Conservation (phyloP, 2,888 invertebrate species). For the Apamea sordens region DNA sequence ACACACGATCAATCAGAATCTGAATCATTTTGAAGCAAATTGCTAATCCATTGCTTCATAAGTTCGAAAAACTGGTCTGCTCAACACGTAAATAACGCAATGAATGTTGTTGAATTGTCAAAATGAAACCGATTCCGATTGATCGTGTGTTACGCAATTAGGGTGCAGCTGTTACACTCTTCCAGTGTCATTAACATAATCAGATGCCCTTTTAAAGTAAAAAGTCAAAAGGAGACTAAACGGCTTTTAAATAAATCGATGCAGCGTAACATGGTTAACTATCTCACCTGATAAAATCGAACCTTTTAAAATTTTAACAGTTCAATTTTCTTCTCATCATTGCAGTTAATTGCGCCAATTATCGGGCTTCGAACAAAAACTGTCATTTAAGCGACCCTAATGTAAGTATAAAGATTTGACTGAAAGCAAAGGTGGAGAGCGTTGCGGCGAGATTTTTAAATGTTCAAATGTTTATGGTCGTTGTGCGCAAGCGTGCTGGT, state of each 20-base stretch:
- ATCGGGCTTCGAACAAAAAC: conserved; percentile 34
- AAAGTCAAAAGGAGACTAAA: conserved; percentile 6
- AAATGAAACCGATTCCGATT: too few relatives aligned
- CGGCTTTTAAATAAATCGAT: conserved; percentile 23
- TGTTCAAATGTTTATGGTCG: conserved; percentile 59
- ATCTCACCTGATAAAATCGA: neutral
- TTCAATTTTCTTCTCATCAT: conserved; percentile 41
- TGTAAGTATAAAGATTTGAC: conserved; percentile 56
- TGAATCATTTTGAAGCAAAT: too few relatives aligned
- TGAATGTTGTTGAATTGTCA: too few relatives aligned
- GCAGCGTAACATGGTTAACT: conserved; percentile 22
- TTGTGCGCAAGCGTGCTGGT: conserved; percentile 53
- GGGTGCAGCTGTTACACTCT: neutral
- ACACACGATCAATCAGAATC: too few relatives aligned
- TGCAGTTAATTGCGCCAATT: conserved; percentile 53
- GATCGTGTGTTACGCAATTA: too few relatives aligned
- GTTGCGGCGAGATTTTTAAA: conserved; percentile 69
- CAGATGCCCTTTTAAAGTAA: conserved; percentile 17
- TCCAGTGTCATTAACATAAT: conserved; percentile 7
- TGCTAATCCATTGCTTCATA: too few relatives aligned
- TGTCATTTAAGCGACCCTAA: conserved; percentile 17
- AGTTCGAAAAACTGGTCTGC: too few relatives aligned
- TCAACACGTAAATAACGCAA: too few relatives aligned
- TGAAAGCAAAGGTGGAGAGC: conserved; percentile 71
- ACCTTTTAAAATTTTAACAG: conserved; percentile 18